Base-by-base conservation (phyloP, 2,797 vertebrate genomes). In the Otolemur crassicaudatus region DNA sequence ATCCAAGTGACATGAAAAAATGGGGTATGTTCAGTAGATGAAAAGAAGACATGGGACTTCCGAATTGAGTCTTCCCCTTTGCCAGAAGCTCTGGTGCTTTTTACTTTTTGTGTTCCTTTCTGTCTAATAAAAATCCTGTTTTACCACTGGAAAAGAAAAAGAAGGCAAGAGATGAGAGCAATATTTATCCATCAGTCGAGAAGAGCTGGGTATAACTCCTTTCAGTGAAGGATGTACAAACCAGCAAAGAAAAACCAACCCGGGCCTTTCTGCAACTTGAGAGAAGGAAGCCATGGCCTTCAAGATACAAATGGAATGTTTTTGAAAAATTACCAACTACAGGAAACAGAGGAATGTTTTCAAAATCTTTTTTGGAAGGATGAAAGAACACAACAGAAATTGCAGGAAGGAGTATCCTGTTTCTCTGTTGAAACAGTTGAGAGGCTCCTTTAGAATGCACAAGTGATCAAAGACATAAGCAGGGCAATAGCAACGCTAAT, bases 311-410 rank as follows among this genome's bases (percentile, higher is more conserved):
- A 37, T 65, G 31, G 72, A 84, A 40, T 27, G 13, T 31, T 46
- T 85, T 94, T 87, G 67, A 90, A 86, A 93, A 94, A 67, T 72
- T 25, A 91, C 6, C 56, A 70, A 10, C 49, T 81, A 29, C 83
- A 85, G 29, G 67, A 94, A 75, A 37, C 20, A 31, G 61, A 92
- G 84, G 60, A 37, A 79, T 85, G 25, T 72, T 87, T 85, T 77
- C 61, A 20, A 91, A 95, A 75, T 79, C 3, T 95, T 75, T 2
- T 96, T 72, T 77, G 79, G 12, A 88, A 86, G n/a, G 23, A 92
- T 84, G 53, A 80, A 60, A 83, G 37, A 58, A 81, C 16, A 31
- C 40, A 82, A 70, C 3, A 37, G 43, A 92, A 60, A 67, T 11
- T 60, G 3, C 17, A 91, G 75, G 65, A 79, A 80, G n/a, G 34